Percentiles rank a stretch among this genome's conserved stretches.
Evolutionary conservation across 2,888 invertebrate species (phyloP).

Genomic region (Ormyrus pomaceus): DNA sequence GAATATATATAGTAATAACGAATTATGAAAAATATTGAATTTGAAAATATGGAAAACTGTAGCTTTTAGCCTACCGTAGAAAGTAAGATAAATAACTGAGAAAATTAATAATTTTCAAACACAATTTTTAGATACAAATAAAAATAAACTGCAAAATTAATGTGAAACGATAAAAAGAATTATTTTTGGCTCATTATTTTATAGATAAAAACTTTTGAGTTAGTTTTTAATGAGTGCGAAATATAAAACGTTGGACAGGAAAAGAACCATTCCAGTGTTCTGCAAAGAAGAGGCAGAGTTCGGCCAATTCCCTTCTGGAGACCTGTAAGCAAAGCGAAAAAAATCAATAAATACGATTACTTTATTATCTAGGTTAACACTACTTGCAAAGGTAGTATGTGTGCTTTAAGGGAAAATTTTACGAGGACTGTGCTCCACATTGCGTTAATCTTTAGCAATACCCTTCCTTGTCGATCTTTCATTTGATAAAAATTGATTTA

Average conservation of each 20-base stretch:
- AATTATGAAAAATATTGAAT: no score
- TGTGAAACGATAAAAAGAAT: not conserved
- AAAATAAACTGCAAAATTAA: no score
- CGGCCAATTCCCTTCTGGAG: slow-evolving; percentile 59
- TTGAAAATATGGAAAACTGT: no score
- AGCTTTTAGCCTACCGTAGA: no score
- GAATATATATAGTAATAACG: no score
- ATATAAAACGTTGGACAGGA: not conserved
- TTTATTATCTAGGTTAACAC: slow-evolving; percentile 28
- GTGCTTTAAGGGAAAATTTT: not conserved
- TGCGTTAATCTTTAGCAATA: not conserved
- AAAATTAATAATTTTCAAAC: no score
- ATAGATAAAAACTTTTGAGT: not conserved
- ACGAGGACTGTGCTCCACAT: slow-evolving; percentile 28
- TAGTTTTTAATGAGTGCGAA: not conserved
- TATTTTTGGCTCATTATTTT: not conserved
- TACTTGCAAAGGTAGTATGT: not conserved
- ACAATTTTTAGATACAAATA: no score
- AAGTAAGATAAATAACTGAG: no score
- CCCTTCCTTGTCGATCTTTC: no score
- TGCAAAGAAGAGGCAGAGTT: slow-evolving; percentile 44
- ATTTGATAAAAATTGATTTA: no score
- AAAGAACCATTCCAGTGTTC: slow-evolving; percentile 1
- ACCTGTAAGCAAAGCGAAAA: slow-evolving; percentile 60
- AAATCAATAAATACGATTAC: slow-evolving; percentile 12